Conservation (phyloP, 2,888 invertebrate species). For the Galerucella nymphaeae region DNA sequence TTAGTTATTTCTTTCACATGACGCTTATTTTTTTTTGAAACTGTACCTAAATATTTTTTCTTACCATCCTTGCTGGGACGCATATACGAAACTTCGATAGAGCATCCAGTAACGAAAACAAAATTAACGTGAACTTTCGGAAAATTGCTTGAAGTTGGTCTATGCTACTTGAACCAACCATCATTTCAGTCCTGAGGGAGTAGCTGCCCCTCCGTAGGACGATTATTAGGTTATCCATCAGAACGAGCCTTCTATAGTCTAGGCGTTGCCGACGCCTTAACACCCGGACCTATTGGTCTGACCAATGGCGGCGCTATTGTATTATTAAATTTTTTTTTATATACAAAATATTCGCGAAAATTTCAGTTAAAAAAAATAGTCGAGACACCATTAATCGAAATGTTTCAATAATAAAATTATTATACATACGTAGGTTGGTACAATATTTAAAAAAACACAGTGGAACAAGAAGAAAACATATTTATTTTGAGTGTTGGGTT, state of each 20-base stretch:
- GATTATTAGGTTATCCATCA: constrained; percentile 65
- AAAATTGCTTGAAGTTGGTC: constrained; percentile 74
- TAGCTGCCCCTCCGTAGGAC: constrained; percentile 60
- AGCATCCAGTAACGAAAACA: constrained; percentile 53
- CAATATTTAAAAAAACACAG: no score
- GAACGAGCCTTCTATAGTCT: constrained; percentile 47
- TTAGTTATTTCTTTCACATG: no score
- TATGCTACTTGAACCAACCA: constrained; percentile 58
- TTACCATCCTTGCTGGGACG: background rate
- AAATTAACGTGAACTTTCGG: constrained; percentile 60
- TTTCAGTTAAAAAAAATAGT: no score
- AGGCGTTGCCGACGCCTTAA: constrained; percentile 30
- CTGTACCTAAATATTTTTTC: no score
- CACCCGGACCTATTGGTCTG: constrained; percentile 6
- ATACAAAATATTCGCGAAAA: background rate
- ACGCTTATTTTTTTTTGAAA: background rate
- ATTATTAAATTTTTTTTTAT: background rate
- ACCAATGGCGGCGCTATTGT: constrained; percentile 1
- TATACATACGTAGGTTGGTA: no score
- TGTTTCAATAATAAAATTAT: no score
- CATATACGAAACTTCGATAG: constrained; percentile 14
- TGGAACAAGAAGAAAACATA: no score
- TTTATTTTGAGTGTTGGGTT: no score
- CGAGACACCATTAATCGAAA: no score
- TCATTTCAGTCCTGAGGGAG: constrained; percentile 60